These are phyloP conservation scores for Coranthus polyacanthus DNA, from an alignment of 2,797 vertebrate genomes.

Conservation along the genomic window DNA sequence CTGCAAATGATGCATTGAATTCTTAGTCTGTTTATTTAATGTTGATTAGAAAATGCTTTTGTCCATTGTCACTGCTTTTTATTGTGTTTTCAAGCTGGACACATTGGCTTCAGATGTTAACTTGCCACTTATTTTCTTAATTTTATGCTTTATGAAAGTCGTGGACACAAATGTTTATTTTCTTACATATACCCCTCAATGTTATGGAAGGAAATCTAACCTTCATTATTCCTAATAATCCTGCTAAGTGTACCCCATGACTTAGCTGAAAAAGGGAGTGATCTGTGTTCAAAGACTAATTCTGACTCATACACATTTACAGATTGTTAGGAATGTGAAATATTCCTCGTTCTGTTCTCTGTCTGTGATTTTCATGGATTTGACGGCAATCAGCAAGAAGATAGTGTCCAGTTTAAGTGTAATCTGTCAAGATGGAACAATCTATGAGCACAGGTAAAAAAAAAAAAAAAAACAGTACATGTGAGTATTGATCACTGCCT, in stretches of 20 bases:
- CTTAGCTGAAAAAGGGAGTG: conserved; percentile 27
- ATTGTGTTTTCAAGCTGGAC: conserved; percentile 12
- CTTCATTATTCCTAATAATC: conserved; percentile 5
- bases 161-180: conserved; percentile 7
- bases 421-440: too few species aligned
- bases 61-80: neutral
- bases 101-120: conserved; percentile 13
- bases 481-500: too few species aligned
- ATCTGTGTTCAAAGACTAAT: conserved; percentile 26
- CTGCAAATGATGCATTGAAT: conserved; percentile 35
- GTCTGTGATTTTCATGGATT: too few species aligned
- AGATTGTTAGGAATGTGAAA: too few species aligned
- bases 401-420: too few species aligned
- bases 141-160: neutral
- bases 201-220: neutral
- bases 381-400: too few species aligned
- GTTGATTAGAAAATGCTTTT: conserved; percentile 14
- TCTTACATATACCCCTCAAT: conserved; percentile 12
- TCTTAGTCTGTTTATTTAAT: conserved; percentile 35
- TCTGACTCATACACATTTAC: neutral
- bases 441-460: too few species aligned
- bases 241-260: too few species aligned
- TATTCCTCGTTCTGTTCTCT: too few species aligned
- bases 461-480: too few species aligned
- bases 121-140: neutral